Evolutionary conservation across 2,113 vertebrate genomes (phyloP), one percentile per base, ranked within the genome.

Genomic region (Etia nguti): DNA sequence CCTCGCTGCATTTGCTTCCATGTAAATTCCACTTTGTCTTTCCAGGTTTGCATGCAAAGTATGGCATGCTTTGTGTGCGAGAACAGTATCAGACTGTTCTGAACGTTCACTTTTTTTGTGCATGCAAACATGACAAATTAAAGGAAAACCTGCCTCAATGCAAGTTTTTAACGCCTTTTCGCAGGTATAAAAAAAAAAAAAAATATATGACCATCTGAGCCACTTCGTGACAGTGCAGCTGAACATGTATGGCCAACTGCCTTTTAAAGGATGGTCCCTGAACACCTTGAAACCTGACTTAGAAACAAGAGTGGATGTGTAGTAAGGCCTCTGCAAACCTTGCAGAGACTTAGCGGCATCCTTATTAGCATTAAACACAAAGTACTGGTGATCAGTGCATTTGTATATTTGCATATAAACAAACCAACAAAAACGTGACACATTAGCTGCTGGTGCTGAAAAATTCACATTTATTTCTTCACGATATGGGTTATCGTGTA

Each of bases 1-100:
- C 81, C 18, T 5, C n/a, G 16, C 60, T 31, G n/a, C 79, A 91
- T 93, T 93, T 92, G 86, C 52, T 52, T 93, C 56, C 20, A 93
- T 92, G 81, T 62, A 91, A 90, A 92, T 93, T 65, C 13, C n/a
- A 34, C 7, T 77, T 65, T n/a, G 11, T 84, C 79, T 80, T 85
- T 86, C 24, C 1, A 54, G 50, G 85, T 77, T 54, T 38, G 20
- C 9, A 93, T 92, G 89, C 88, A 93, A 93, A 93, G 31, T 4
- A 20, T 5, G 9, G 8, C 18, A n/a, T 6, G 24, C 4, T 60
- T 79, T 84, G 20, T 20, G 16, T 82, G 13, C 15, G 4, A 46
- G 41, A 36, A 65, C 57, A 20, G 38, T 81, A 5, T 26, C 20
- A 18, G 22, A 18, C 13, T 26, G 22, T 5, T 11, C 18, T 34